Conservation (phyloP, 2,113 vertebrate genomes). For the Daboia siamensis region DNA sequence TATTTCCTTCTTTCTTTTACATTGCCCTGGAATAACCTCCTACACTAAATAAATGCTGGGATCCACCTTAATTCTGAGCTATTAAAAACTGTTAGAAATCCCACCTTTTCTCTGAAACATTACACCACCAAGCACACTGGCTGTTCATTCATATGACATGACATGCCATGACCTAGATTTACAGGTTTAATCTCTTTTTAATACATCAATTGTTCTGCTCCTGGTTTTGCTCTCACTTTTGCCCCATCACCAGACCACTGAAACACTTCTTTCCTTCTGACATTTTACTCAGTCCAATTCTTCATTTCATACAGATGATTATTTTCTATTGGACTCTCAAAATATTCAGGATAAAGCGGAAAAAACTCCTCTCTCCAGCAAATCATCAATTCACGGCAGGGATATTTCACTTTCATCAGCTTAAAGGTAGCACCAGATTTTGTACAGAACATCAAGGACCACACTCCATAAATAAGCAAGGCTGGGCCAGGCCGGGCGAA, state of each 20-base stretch:
- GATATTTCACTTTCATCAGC: not conserved
- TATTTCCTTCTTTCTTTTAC: not conserved
- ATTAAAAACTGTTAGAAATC: slow-evolving; percentile 7
- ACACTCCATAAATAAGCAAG: not conserved
- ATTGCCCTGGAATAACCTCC: not conserved
- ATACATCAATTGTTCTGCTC: not conserved
- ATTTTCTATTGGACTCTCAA: not conserved
- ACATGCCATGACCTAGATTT: slow-evolving; percentile 14
- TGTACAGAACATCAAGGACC: not conserved
- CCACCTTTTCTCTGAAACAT: slow-evolving; percentile 27
- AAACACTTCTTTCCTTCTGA: not conserved
- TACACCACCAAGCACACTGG: slow-evolving; percentile 6
- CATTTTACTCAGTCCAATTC: not conserved
- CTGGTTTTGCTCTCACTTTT: not conserved
- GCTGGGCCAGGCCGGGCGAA: not conserved
- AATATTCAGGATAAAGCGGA: not conserved
- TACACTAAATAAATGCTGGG: slow-evolving; percentile 14
- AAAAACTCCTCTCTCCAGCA: not conserved
- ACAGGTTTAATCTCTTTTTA: not conserved
- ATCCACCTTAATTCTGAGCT: slow-evolving; percentile 24
- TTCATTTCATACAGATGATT: not conserved
- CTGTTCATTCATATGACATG: not conserved
- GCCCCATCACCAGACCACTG: not conserved
- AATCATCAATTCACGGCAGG: not conserved
- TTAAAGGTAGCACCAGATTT: not conserved